Evolutionary conservation across 1,140 invertebrate species (phyloP).

Genomic region (Agrilus planipennis): DNA sequence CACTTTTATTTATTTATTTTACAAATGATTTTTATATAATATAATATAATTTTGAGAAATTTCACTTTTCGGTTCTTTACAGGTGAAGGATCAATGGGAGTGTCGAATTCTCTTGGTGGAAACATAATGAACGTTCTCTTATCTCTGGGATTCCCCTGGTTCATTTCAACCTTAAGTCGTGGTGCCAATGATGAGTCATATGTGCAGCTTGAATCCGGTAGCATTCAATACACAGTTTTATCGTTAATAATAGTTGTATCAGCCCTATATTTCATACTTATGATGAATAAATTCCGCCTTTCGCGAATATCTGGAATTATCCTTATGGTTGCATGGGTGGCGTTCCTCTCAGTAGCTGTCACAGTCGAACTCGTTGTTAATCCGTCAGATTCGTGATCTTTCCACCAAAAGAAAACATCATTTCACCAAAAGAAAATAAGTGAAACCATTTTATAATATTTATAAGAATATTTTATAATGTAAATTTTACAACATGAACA

Average conservation of each 20-base stretch:
- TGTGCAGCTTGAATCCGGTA: slow-evolving; percentile 43
- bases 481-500: too few species aligned
- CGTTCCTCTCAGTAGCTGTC: slow-evolving; percentile 50
- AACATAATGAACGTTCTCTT: slow-evolving; percentile 76
- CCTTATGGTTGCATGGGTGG: slow-evolving; percentile 44
- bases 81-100: slow-evolving; percentile 75
- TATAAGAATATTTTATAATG: too few species aligned
- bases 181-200: slow-evolving; percentile 28
- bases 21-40: slow-evolving; percentile 3
- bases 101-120: slow-evolving; percentile 72
- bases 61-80: too few species aligned
- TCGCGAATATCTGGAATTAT: slow-evolving; percentile 45
- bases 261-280: slow-evolving; percentile 43
- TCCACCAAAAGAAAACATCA: too few species aligned
- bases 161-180: slow-evolving; percentile 55
- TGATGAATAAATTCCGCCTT: slow-evolving; percentile 44
- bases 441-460: too few species aligned
- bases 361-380: slow-evolving; percentile 33
- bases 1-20: too few species aligned
- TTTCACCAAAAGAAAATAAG: too few species aligned
- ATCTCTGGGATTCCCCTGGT: slow-evolving; percentile 78
- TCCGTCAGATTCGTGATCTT: too few species aligned
- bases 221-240: slow-evolving; percentile 52
- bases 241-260: slow-evolving; percentile 46
- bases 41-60: too few species aligned